Evolutionary conservation across 2,888 invertebrate species (phyloP), one percentile per base, ranked within the genome.

Genomic region (Spilosoma lubricipeda): DNA sequence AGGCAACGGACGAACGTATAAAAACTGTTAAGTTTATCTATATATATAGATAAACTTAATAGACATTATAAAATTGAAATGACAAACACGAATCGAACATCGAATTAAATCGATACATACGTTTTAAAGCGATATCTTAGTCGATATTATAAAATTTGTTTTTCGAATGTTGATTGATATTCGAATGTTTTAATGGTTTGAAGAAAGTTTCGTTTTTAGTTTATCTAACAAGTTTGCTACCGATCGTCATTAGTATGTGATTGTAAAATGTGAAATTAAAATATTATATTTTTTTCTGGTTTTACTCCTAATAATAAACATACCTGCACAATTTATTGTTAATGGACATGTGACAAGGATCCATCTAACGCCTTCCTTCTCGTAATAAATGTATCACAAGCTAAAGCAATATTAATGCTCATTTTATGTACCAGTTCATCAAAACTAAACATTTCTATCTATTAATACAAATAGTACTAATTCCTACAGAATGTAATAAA

Each of bases 21-120:
- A 91, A 91, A 90, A 88, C 88, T 79, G 83, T 63, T 63, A 59
- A 27, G 27, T 59, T 59, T 59, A 59, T 59, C 56, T 59, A 87
- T 91, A 90, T 91, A 90, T 90, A 90, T 89, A 92, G 92, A 93
- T 93, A 91, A 92, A 85, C 79, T 91, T 91, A 89, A 91, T 90
- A 90, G 90, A 85, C 88, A 89, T 89, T 88, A 89, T 92, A 90
- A 92, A 92, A 84, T 78, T 66, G 81, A 85, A 89, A 89, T 88
- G 89, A 90, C 91, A 89, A 88, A 88, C 88, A 80, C 86, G 75
- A 79, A 77, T 82, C 75, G 70, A 80, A 82, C 77, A 80, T 75
- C 56, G 71, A 77, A 78, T 87, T 84, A 85, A 77, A 85, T 86
- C 86, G 80, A 79, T 79, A 84, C 80, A 79, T 84, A 84, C 80